Percentiles rank a stretch among this genome's conserved stretches.
These are phyloP conservation scores for Nemotelus pantherinus DNA, from an alignment of 2,888 invertebrate genomes.

Conservation along the genomic window DNA sequence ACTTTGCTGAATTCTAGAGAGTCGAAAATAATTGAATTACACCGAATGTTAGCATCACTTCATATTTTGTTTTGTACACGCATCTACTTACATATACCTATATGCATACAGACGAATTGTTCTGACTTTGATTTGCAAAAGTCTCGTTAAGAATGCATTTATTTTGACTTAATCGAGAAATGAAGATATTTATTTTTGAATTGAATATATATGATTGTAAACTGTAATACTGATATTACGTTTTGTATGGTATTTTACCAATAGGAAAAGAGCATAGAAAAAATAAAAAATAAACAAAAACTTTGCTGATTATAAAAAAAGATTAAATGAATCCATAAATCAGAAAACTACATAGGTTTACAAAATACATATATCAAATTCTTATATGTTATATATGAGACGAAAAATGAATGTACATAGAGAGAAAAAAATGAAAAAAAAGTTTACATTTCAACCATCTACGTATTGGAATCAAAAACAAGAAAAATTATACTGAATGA, in stretches of 20 bases:
- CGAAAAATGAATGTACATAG: slow-evolving; percentile 23
- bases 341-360: not conserved
- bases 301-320: not conserved
- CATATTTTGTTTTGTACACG: slow-evolving; percentile 17
- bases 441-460: slow-evolving; percentile 30
- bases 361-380: not conserved
- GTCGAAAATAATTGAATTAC: slow-evolving; percentile 28
- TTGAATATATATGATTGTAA: slow-evolving; percentile 58
- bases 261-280: slow-evolving; percentile 45
- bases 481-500: slow-evolving; percentile 1
- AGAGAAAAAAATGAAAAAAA: slow-evolving; percentile 18
- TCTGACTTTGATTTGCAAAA: slow-evolving; percentile 1
- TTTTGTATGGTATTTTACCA: slow-evolving; percentile 71
- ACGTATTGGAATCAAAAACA: slow-evolving; percentile 13
- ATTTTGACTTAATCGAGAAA: slow-evolving; percentile 19
- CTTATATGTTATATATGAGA: slow-evolving; percentile 15
- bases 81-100: not conserved
- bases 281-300: slow-evolving; percentile 32
- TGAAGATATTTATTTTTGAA: slow-evolving; percentile 40
- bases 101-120: slow-evolving; percentile 6
- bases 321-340: slow-evolving; percentile 8
- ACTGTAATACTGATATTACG: slow-evolving; percentile 69
- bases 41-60: slow-evolving; percentile 19
- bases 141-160: slow-evolving; percentile 13
- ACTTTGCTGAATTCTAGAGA: slow-evolving; percentile 9